A percentile compares a stretch with the other conserved stretches of the same genome.
These are phyloP conservation scores for Brachionus sp. DNA, from an alignment of 1,140 invertebrate species.

Conservation along the genomic window DNA sequence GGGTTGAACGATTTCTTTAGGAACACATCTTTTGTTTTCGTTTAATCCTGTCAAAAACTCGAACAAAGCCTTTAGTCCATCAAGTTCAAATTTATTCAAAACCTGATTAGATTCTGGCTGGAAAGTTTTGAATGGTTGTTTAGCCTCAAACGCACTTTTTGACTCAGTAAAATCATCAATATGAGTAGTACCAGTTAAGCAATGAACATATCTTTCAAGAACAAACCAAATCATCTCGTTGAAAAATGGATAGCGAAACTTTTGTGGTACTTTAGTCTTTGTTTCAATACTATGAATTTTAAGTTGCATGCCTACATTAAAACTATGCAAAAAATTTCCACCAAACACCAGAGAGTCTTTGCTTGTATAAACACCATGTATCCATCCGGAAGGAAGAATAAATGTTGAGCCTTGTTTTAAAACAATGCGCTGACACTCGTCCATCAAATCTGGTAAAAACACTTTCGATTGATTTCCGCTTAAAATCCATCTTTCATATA, in stretches of 20 bases:
- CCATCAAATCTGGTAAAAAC: slow-evolving; percentile 5
- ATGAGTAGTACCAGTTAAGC: slow-evolving; percentile 63
- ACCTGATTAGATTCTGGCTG: slow-evolving; percentile 51
- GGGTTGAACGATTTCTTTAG: slow-evolving; percentile 81
- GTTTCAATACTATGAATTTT: slow-evolving; percentile 72
- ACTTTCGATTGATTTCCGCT: slow-evolving; percentile 29
- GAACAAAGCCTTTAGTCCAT: slow-evolving; percentile 74
- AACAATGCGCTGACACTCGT: slow-evolving; percentile 19
- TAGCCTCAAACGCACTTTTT: not conserved
- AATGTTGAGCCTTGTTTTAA: slow-evolving; percentile 21
- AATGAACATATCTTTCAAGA: slow-evolving; percentile 82
- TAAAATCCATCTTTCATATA: slow-evolving; percentile 32
- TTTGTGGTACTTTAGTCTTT: slow-evolving; percentile 73
- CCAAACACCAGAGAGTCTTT: slow-evolving; percentile 86
- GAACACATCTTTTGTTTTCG: slow-evolving; percentile 81
- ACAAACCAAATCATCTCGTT: slow-evolving; percentile 87
- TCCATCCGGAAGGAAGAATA: slow-evolving; percentile 87
- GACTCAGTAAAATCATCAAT: slow-evolving; percentile 1
- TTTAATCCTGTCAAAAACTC: slow-evolving; percentile 77
- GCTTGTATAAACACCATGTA: slow-evolving; percentile 84
- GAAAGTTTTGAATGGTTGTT: not conserved
- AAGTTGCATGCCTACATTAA: slow-evolving; percentile 81
- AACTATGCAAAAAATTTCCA: slow-evolving; percentile 85
- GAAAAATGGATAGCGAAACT: slow-evolving; percentile 80
- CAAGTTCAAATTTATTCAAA: slow-evolving; percentile 69